Evolutionary conservation across 2,113 vertebrate genomes (phyloP).

Genomic region (Archocentrus centrarchus): DNA sequence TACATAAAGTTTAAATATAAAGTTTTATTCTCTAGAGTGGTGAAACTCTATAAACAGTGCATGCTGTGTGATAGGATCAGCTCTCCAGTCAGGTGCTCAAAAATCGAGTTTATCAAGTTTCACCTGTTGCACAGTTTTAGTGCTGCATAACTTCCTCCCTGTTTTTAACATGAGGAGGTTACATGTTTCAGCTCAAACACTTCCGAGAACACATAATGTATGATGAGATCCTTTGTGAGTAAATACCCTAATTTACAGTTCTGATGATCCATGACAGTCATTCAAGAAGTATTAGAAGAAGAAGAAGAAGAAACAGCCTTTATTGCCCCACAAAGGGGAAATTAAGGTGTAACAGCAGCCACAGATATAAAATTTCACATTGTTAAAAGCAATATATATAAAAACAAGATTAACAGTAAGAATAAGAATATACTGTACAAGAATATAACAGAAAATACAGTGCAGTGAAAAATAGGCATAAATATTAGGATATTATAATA

Average conservation of each 20-base stretch:
- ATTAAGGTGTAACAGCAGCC: too few relatives aligned
- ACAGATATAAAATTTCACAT: too few relatives aligned
- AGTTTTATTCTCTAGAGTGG: background rate
- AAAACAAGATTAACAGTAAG: too few relatives aligned
- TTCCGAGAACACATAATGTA: background rate
- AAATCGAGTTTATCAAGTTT: background rate
- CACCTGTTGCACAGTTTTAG: background rate
- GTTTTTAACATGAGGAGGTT: fast-evolving
- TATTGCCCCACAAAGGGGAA: too few relatives aligned
- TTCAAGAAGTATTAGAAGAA: background rate
- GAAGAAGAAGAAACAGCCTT: too few relatives aligned
- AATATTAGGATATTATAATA: too few relatives aligned
- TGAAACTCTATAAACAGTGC: background rate
- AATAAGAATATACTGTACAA: too few relatives aligned
- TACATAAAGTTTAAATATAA: too few relatives aligned
- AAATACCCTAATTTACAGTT: background rate
- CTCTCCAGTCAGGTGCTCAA: background rate
- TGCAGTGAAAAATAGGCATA: too few relatives aligned
- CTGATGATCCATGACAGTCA: background rate
- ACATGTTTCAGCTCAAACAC: background rate
- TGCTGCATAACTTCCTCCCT: background rate
- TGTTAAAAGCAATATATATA: too few relatives aligned
- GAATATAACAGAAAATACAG: too few relatives aligned
- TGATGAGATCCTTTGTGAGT: background rate
- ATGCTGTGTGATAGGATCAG: background rate